Base-by-base conservation (phyloP, 2,113 vertebrate species). In the Chionodraco myersi region DNA sequence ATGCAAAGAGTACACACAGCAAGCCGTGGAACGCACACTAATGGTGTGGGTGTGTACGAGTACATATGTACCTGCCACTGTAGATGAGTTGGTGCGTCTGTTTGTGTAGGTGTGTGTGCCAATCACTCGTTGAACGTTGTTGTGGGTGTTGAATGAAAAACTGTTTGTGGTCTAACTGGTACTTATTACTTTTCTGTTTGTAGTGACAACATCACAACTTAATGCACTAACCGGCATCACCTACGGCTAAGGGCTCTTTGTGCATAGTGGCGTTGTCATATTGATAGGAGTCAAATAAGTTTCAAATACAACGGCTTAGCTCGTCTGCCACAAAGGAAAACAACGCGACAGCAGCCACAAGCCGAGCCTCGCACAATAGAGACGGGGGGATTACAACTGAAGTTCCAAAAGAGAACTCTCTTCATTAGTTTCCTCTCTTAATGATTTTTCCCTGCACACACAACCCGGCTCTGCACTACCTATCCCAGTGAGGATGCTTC, bases 161-260 rank as follows among this genome's bases (percentile, higher is more conserved):
- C 34, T 75, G 79, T 88, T 87, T 90, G 82, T 86, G 72, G 88
- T 90, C 58, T 69, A 84, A 85, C 86, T 74, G 75, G 63, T 75
- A 85, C 57, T 68, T 63, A 75, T 79, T 56, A 11, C 30, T 48
- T 48, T 34, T 79, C 41, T 86, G 59, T 88, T 91, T 86, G 75
- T 79, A 45, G 36, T 89, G 77, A 75, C 68, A 86, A 66, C 69
- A 80, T 51, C 7, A 72, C 47, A 15, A 60, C 59, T 72, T 63
- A 18, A 71, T 78, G 77, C 26, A 81, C 80, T 66, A 72, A 77
- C 56, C 48, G 14, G 51, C 65, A 86, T 56, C 36, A 41, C 36
- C 36, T 41, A 41, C 66, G 16, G 45, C 45, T 11, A 3, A 79
- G 45, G 15, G 18, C 72, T 76, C 64, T 86, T 64, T 85, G 73